Evolutionary conservation across 2,888 invertebrate genomes (phyloP), one percentile per base, ranked within the genome.

Genomic region (Leucophenga maculata): DNA sequence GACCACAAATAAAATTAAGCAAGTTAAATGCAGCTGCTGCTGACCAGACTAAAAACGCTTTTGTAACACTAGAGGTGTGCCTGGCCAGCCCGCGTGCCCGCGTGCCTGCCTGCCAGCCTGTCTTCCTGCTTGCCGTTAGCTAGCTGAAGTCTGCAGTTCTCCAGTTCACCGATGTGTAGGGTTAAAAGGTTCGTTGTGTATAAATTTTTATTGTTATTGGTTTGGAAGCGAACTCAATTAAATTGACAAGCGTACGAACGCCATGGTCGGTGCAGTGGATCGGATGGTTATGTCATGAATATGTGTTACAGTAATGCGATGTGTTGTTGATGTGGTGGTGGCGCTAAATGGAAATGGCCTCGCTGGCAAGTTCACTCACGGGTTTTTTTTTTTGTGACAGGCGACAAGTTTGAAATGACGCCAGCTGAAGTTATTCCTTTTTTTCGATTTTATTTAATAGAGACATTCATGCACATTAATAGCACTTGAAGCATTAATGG

Each of bases 131-230:
- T 70, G 67, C 69, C 68, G 69, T 44, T 67, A 70, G 79, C 82
- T 80, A 80, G 79, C 78, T 72, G 69, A 68, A 72, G 72, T 59
- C 57, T 67, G 69, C 69, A 55, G 68, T 50, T 74, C 69, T 70
- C 75, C 64, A 39, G 8, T 39, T 3, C 11, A 8, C 9, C 39
- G 39, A 3, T 3, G 39, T 39, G 39, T 39, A 80, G 82, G 80
- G 80, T 80, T 80, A 82, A 82, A 80, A 80, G 82, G 80, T 80
- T 78, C 75, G 77, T 77, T 78, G 76, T 74, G 79, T 80, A 82
- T 80, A 82, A 80, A 80, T 80, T 80, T 80, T 82, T 82, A 80
- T 82, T 80, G 79, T 80, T 80, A 80, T 80, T 78, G 80, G 76
- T 76, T 75, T 74, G 78, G 74, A 80, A 82, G 80, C 81, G 82